Percentiles rank a stretch among this genome's conserved stretches.
These are phyloP conservation scores for Tenthredo scrophulariae DNA, from an alignment of 2,888 invertebrate genomes.

Conservation along the genomic window DNA sequence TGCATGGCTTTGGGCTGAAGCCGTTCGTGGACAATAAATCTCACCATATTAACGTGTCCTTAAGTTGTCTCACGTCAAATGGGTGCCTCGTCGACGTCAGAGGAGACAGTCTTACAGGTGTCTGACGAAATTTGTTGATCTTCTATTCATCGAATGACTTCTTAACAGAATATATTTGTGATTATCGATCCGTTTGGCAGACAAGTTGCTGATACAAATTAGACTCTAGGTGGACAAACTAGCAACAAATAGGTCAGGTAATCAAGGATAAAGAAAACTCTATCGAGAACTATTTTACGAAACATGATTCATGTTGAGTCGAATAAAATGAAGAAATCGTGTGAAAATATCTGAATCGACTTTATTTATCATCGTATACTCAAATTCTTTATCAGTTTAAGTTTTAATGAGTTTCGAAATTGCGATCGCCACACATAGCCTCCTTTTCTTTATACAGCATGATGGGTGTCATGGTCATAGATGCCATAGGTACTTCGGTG, in stretches of 20 bases:
- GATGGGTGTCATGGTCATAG: conserved; percentile 49
- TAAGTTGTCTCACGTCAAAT: neutral
- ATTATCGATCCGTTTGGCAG: too few species aligned
- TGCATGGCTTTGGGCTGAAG: too few species aligned
- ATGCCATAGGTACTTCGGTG: conserved; percentile 63
- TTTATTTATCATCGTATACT: neutral
- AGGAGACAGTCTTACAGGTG: neutral
- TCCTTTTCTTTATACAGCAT: neutral
- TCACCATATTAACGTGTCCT: neutral
- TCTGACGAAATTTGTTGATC: neutral
- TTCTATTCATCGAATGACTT: neutral
- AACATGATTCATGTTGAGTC: neutral
- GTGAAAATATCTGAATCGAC: neutral
- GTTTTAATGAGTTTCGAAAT: neutral
- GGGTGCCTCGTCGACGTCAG: neutral
- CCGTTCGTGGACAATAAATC: too few species aligned
- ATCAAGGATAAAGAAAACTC: too few species aligned
- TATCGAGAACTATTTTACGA: too few species aligned
- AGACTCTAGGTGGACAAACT: too few species aligned
- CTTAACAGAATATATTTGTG: neutral
- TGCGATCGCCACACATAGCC: neutral
- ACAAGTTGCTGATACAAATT: too few species aligned
- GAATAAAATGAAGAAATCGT: neutral
- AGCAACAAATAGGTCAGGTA: too few species aligned
- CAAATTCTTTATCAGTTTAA: neutral